phyloP scores from a whole-genome alignment of 2,888 invertebrate genomes.

The Sinodicranocentrus sp. region DNA sequence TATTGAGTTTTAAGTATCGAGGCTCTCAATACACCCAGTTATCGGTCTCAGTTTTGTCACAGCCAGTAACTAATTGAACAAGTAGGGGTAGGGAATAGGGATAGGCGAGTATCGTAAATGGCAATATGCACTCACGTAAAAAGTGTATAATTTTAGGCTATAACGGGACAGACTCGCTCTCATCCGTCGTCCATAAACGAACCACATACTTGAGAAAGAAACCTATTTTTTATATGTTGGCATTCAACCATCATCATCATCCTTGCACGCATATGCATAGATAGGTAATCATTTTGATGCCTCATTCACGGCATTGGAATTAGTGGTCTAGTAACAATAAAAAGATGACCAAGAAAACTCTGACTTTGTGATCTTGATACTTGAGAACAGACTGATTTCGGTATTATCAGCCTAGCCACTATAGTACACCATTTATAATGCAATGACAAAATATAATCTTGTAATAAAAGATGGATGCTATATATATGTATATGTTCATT shows the following conservation, averaged over 20 bases:
- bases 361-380: not conserved
- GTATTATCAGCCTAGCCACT: no score
- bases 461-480: no score
- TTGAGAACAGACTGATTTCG: no score
- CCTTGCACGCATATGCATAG: not conserved
- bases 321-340: not conserved
- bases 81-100: no score
- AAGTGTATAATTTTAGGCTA: conserved; percentile 65
- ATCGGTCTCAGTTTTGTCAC: no score
- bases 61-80: no score
- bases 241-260: conserved; percentile 22
- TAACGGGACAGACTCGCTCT: conserved; percentile 75
- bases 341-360: conserved; percentile 35
- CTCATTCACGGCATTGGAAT: not conserved
- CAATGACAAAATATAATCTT: no score
- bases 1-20: no score
- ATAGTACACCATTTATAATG: no score
- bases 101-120: no score
- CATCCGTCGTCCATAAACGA: conserved; percentile 53
- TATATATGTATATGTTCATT: no score
- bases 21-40: no score
- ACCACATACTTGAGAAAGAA: not conserved
- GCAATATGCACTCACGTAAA: not conserved
- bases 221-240: not conserved
- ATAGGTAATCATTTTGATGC: not conserved